These are phyloP conservation scores for Drosophila tristis DNA, from an alignment of 1,140 invertebrate genomes.

Conservation along the genomic window DNA sequence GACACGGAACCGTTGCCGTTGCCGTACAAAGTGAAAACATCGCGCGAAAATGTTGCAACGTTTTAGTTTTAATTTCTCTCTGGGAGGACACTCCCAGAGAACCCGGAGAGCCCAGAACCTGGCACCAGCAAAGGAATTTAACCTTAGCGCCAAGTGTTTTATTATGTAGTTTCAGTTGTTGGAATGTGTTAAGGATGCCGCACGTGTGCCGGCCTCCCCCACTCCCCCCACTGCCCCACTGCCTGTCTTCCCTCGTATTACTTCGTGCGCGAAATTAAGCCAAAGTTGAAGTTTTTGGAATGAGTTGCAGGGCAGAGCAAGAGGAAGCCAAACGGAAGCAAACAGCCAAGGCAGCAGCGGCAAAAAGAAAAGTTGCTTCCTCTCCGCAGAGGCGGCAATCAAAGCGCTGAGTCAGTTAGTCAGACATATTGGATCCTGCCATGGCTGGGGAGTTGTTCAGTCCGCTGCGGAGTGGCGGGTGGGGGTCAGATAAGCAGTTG, in stretches of 20 bases:
- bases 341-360: constrained; percentile 62
- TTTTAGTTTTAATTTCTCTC: constrained; percentile 71
- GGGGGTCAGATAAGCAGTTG: constrained; percentile 40
- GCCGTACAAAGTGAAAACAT: constrained; percentile 63
- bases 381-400: constrained; percentile 63
- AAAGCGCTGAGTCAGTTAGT: constrained; percentile 81
- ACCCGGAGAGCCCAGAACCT: background rate
- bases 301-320: background rate
- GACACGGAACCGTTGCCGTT: background rate
- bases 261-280: constrained; percentile 80
- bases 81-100: constrained; percentile 2
- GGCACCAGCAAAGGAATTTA: constrained; percentile 59
- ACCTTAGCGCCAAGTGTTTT: constrained; percentile 79
- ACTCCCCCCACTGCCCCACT: constrained; percentile 1
- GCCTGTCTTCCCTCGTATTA: constrained; percentile 31
- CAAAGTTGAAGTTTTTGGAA: constrained; percentile 66
- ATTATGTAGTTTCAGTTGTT: constrained; percentile 70
- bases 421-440: constrained; percentile 73
- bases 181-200: constrained; percentile 70
- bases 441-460: constrained; percentile 4
- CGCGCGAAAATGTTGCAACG: constrained; percentile 68
- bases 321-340: constrained; percentile 55
- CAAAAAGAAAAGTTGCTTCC: constrained; percentile 76
- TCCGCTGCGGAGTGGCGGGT: too few species aligned
- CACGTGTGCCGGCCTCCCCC: constrained; percentile 24